Evolutionary conservation across 2,113 vertebrate genomes (phyloP), one percentile per base, ranked within the genome.

Genomic region (Nipponia nippon): DNA sequence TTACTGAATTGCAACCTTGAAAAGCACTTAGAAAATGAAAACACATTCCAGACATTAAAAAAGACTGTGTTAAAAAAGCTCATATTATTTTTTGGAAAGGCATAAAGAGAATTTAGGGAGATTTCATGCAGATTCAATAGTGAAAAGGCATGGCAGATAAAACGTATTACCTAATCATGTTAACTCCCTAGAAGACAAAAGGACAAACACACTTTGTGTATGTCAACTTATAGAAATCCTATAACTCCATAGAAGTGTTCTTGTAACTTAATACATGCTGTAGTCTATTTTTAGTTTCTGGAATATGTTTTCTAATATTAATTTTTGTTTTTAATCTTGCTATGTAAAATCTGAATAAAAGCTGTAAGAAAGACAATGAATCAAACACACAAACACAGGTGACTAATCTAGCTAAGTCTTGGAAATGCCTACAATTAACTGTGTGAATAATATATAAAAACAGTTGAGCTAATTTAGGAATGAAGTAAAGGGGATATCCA

Each of bases 1-100:
- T 49, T 89, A 83, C 83, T 66, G 50, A 94, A 49, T 36, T 83
- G 62, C 52, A 94, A 82, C 58, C 76, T 92, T 96, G 94, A 91
- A 96, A 95, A 95, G 70, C 65, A 89, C 73, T 91, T 94, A 91
- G 72, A 94, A 93, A 97, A 92, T 72, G 53, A 82, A 79, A 95
- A 81, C 34, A 23, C 70, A 91, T 95, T 94, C 93, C 95, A 92
- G 83, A 40, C 61, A 61, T 34, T 56, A 88, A 93, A 90, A 90
- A 87, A 91, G 36, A 27, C 50, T 1, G 2, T 6, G 36, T 59
- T 83, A 85, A 83, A 75, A 79, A 81, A 70, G 66, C 42, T 92
- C 22, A 13, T 72, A 63, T 90, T 96, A 36, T 82, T 92, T 93
- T 94, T 87, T 96, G 80, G 86, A 95, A 92, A 93, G 70, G 20